A percentile compares a stretch with the other conserved stretches of the same genome.
Conservation (phyloP, 2,113 vertebrate genomes). For the Oophaga pumilio region DNA sequence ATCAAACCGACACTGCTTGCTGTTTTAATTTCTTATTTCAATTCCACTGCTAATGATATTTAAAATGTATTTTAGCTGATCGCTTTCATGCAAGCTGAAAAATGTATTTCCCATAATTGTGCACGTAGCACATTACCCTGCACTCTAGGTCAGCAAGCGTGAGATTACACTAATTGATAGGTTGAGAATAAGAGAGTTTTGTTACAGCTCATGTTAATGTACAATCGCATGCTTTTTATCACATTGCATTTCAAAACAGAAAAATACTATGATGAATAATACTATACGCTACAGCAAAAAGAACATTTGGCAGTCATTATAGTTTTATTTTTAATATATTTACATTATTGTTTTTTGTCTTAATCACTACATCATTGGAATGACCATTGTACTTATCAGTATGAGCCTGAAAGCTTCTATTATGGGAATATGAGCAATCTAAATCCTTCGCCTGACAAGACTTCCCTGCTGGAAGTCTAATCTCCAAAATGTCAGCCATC, state of each 20-base stretch:
- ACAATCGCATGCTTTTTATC: not conserved
- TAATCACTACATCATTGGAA: constrained; percentile 64
- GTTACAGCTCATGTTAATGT: constrained; percentile 5
- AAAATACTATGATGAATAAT: not conserved
- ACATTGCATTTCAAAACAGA: not conserved
- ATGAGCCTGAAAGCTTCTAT: constrained; percentile 63
- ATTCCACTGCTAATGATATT: constrained; percentile 12
- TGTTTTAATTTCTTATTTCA: not conserved
- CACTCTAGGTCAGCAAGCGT: constrained; percentile 4
- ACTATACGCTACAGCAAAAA: not conserved
- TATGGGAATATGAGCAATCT: constrained; percentile 65
- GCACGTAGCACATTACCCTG: not conserved
- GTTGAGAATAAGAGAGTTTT: not conserved
- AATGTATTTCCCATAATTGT: constrained; percentile 13
- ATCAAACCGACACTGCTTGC: not conserved
- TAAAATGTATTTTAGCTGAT: constrained; percentile 26
- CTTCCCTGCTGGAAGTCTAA: constrained; percentile 69
- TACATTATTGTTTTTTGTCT: constrained; percentile 41
- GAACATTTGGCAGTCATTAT: constrained; percentile 32
- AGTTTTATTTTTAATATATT: constrained; percentile 31
- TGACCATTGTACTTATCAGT: constrained; percentile 66
- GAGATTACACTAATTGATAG: constrained; percentile 19
- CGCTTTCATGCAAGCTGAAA: constrained; percentile 7
- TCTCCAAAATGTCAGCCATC: constrained; percentile 69
- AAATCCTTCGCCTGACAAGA: constrained; percentile 66